These are phyloP conservation scores for Liasis olivaceus DNA, from an alignment of 2,797 vertebrate genomes.

Conservation along the genomic window DNA sequence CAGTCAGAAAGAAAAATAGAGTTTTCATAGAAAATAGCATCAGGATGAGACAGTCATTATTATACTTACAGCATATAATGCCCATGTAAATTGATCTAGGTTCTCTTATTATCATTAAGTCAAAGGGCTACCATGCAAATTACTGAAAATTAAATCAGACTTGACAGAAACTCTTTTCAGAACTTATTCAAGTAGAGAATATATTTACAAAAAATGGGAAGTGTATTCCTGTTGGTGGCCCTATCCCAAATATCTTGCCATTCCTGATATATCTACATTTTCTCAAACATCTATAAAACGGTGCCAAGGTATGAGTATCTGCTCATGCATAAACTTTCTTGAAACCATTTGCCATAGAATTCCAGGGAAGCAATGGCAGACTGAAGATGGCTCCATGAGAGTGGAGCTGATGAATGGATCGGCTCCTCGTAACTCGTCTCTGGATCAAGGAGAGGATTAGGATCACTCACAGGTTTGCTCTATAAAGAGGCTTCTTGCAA, in stretches of 20 bases:
- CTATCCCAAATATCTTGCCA: neutral
- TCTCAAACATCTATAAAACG: neutral
- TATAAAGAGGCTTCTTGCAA: too few species aligned
- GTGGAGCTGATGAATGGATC: too few species aligned
- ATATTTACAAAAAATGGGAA: neutral
- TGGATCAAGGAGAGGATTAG: too few species aligned
- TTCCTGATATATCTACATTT: neutral
- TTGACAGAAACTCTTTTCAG: neutral
- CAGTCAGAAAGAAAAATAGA: neutral
- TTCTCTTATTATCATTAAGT: neutral
- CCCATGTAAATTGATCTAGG: neutral
- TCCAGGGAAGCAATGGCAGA: too few species aligned
- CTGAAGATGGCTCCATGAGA: too few species aligned
- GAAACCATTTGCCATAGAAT: neutral
- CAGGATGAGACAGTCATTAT: neutral
- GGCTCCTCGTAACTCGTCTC: too few species aligned
- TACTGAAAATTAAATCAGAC: neutral
- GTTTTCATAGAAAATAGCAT: neutral
- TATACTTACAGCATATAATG: neutral
- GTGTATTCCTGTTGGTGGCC: neutral
- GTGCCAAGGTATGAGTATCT: neutral
- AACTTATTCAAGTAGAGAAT: neutral
- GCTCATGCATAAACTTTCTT: neutral
- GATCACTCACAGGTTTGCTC: too few species aligned
- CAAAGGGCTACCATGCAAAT: neutral